Evolutionary conservation across 2,113 vertebrate genomes (phyloP), one percentile per base, ranked within the genome.

Genomic region (Poeciliopsis turrubarensis): DNA sequence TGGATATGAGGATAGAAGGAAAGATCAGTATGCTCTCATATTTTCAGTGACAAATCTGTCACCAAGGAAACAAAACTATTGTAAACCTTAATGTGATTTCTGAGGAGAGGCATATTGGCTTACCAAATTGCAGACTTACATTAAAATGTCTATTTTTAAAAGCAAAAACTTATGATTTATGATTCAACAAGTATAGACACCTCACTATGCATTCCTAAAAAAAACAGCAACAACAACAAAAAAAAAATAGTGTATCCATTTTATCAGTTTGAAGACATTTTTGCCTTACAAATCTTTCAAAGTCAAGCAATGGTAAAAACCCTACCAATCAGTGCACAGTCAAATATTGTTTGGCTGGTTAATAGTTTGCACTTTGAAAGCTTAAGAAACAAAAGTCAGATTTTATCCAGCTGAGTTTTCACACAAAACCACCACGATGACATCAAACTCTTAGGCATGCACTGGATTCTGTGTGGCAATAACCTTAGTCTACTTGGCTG

Each of bases 391-490:
- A 12, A 73, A 54, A 78, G 67, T 78, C 14, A 76, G 81, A 68
- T 65, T 82, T 60, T 68, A 68, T 61, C 44, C 47, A 30, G 60
- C 25, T 2, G 63, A 19, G 64, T 82, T 82, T 60, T 65, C 70
- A 66, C 34, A 69, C 62, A 72, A 41, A 79, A 87, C 11, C 34
- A 69, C 70, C 61, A 37, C 0, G 2, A 31, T 83, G 80, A 81
- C 60, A 51, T 89, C 69, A 81, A 81, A 79, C 61, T 79, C 67
- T 69, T 60, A 77, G 79, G 85, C 77, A 81, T 77, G 82, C 79
- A 76, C 29, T 82, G 72, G 82, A 90, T 79, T 69, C 78, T 78
- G 73, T 87, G 73, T 82, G 83, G 86, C 86, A 91, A 86, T 86
- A 83, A 89, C 78, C 68, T 80, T 61, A 34, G 44, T 82, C 68